These are phyloP conservation scores for Gryon sp. DNA, from an alignment of 1,140 invertebrate species.

Conservation along the genomic window DNA sequence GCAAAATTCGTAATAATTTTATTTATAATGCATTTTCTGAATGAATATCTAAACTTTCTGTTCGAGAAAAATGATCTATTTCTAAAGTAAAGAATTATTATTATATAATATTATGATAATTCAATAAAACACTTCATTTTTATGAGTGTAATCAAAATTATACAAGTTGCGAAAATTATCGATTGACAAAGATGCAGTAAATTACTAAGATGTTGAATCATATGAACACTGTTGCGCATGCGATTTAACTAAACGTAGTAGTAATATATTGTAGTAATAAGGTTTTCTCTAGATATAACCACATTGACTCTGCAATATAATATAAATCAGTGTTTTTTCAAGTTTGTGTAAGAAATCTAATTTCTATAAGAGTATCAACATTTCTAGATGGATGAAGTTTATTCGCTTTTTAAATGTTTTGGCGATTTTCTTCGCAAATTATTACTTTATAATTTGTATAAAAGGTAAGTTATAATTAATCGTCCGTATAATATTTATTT, in stretches of 20 bases:
- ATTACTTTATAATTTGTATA: conserved; percentile 33
- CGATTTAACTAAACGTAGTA: conserved; percentile 6
- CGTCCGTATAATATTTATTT: not conserved
- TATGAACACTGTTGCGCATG: conserved; percentile 48
- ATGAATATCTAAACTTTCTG: no score
- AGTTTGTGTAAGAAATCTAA: conserved; percentile 21
- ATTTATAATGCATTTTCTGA: no score
- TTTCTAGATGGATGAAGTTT: conserved; percentile 65
- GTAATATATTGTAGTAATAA: conserved; percentile 3
- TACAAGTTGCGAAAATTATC: no score
- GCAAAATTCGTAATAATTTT: no score
- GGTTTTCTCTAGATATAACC: conserved; percentile 39
- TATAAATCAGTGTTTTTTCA: conserved; percentile 12
- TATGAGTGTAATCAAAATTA: no score
- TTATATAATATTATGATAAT: no score
- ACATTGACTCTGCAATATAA: conserved; percentile 14
- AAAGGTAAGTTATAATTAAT: conserved; percentile 39
- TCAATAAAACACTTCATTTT: no score
- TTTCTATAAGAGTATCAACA: conserved; percentile 37
- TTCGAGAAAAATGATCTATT: no score
- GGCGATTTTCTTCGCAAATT: conserved; percentile 46
- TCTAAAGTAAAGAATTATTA: no score
- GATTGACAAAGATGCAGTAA: conserved; percentile 44
- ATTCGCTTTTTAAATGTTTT: conserved; percentile 34
- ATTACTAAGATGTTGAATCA: conserved; percentile 27